phyloP scores from a whole-genome alignment of 2,113 vertebrate genomes.

The Dipodomys ordii region DNA sequence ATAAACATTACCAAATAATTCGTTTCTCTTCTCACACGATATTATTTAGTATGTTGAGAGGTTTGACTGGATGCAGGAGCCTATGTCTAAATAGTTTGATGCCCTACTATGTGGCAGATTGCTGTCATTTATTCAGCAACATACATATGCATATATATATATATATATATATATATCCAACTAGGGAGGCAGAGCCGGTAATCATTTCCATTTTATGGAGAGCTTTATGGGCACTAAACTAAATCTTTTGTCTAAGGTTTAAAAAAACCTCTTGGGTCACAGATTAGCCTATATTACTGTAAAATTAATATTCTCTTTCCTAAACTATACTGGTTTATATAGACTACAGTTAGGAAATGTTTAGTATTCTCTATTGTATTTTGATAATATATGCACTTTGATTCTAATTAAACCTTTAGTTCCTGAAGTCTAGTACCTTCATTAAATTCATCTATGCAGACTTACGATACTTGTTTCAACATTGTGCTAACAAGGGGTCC shows the following conservation, averaged over 20 bases:
- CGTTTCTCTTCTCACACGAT: not conserved
- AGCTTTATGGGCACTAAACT: not conserved
- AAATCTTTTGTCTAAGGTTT: conserved; percentile 1
- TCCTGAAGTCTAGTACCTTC: not conserved
- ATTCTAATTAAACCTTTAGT: not conserved
- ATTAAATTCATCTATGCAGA: not conserved
- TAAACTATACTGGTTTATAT: not conserved
- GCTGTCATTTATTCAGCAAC: not conserved
- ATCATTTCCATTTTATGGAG: not conserved
- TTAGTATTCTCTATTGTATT: not conserved
- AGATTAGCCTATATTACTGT: not conserved
- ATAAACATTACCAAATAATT: conserved; percentile 34
- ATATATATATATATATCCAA: not conserved
- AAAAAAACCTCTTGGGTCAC: not conserved
- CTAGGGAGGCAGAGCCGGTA: not conserved
- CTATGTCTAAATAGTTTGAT: conserved; percentile 2
- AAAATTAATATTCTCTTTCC: not conserved
- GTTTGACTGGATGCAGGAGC: not conserved
- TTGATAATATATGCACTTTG: not conserved
- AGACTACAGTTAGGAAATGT: not conserved
- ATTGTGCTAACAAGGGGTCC: not conserved
- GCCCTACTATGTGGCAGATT: not conserved
- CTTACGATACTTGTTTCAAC: not conserved
- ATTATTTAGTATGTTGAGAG: not conserved
- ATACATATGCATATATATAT: too few relatives aligned